Evolutionary conservation across 53 echinoderm and acorn worm species (phyloP), one percentile per base, ranked within the genome.

Genomic region (Zoroaster sp.): DNA sequence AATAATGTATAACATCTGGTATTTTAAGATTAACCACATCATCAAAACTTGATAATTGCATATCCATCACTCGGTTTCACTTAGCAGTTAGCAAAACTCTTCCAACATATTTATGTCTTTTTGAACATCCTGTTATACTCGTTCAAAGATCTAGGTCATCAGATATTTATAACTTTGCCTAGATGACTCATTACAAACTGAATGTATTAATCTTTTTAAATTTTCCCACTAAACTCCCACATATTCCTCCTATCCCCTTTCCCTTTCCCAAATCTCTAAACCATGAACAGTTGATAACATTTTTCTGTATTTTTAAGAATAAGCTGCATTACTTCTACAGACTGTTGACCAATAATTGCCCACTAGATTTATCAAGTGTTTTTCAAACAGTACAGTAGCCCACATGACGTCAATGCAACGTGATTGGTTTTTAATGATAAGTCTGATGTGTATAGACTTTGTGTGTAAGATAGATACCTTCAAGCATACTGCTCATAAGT

Each of bases 361-460:
- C 73, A 30, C 46, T 41, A 12, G 32, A 28, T 76, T 40, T 18
- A 32, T 76, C 34, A 17, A 76, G 76, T 76, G 76, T 76, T 76
- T 47, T 76, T 76, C 76, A 46, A 35, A 78, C 35, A 9, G 78
- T 5, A n/a, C n/a, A 39, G 11, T 35, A 17, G 30, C 7, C 33
- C n/a, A 1, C 13, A 53, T 78, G 78, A 78, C 78, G 78, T 78
- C 78, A 78, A 37, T 78, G 32, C 59, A 53, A 78, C 78, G 63
- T 78, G 78, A 78, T 53, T 77, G 55, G 35, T 54, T 17, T 54
- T 78, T 78, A 25, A 20, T 49, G 47, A 34, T 30, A 7, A 4
- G 76, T 15, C 51, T 9, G 31, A 28, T 8, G 32, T 34, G 10
- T n/a, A n/a, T n/a, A n/a, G n/a, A n/a, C n/a, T n/a, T n/a, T n/a